phyloP scores from a whole-genome alignment of 2,797 vertebrate species.

The Graptemys geographica region DNA sequence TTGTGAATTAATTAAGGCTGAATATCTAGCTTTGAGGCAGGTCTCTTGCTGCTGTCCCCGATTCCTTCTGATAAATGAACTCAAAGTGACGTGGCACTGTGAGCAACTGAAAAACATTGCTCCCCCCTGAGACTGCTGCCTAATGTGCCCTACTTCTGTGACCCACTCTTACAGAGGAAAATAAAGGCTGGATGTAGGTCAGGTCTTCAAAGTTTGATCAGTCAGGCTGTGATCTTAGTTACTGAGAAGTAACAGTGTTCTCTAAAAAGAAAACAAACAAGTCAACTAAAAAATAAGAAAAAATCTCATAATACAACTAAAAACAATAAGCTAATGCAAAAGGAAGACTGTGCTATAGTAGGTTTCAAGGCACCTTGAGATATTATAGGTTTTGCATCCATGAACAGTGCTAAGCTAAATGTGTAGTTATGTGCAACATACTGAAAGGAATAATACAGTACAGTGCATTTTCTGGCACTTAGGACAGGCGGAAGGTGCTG shows the following conservation, averaged over 20 bases:
- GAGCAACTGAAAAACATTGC: not conserved
- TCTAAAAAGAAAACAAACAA: not conserved
- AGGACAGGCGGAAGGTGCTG: not conserved
- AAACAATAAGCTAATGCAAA: not conserved
- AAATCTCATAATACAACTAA: not conserved
- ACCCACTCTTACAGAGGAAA: not conserved
- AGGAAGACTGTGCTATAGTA: not conserved
- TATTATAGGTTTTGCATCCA: not conserved
- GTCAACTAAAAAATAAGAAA: not conserved
- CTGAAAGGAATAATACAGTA: not conserved
- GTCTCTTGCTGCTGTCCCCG: not conserved
- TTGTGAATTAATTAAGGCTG: not conserved
- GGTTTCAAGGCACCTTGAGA: not conserved
- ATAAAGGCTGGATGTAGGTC: not conserved
- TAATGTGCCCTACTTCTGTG: conserved; percentile 16
- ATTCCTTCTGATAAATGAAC: not conserved
- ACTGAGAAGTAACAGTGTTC: not conserved
- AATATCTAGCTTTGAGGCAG: not conserved
- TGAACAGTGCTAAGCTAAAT: not conserved
- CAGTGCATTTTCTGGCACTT: not conserved
- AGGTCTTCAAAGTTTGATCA: not conserved
- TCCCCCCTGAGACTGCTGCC: not conserved
- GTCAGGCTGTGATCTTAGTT: not conserved
- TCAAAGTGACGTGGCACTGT: not conserved
- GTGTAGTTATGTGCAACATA: not conserved